Conservation (phyloP, 2,797 vertebrate species). For the Chiroxiphia lanceolata region DNA sequence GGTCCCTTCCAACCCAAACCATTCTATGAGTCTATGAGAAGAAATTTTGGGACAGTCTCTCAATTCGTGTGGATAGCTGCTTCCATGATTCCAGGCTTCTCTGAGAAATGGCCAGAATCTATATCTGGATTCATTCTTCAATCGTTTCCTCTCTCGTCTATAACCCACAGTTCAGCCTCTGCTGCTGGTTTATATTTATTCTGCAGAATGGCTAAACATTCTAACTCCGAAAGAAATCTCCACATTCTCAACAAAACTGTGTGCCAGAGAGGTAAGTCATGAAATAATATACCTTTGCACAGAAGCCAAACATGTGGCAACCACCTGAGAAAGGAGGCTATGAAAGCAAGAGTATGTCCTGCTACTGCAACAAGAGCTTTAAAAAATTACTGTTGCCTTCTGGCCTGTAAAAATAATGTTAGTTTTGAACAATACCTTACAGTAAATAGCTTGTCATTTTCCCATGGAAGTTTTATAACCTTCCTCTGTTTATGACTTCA, state of each 20-base stretch:
- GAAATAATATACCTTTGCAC: conserved; percentile 54
- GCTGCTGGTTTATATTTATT: conserved; percentile 43
- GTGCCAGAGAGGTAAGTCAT: conserved; percentile 59
- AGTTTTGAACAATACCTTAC: conserved; percentile 30
- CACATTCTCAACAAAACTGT: conserved; percentile 18
- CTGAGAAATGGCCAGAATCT: neutral
- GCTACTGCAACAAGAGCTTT: conserved; percentile 67
- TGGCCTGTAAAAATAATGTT: conserved; percentile 70
- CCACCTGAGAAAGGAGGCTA: conserved; percentile 69
- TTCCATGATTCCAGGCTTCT: neutral
- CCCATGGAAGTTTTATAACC: conserved; percentile 62
- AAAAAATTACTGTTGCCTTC: conserved; percentile 70
- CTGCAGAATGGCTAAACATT: neutral
- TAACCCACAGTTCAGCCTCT: neutral
- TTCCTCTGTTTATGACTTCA: conserved; percentile 63
- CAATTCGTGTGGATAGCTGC: neutral
- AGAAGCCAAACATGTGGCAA: conserved; percentile 76
- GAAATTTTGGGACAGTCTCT: neutral
- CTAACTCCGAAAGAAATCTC: conserved; percentile 38
- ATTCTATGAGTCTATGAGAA: neutral
- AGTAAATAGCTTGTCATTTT: conserved; percentile 70
- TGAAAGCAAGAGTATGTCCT: conserved; percentile 58
- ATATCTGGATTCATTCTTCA: neutral
- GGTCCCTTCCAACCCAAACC: neutral
- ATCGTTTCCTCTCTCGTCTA: neutral